Evolutionary conservation across 2,888 invertebrate species (phyloP).

Genomic region (Pharmacophagus antenor): DNA sequence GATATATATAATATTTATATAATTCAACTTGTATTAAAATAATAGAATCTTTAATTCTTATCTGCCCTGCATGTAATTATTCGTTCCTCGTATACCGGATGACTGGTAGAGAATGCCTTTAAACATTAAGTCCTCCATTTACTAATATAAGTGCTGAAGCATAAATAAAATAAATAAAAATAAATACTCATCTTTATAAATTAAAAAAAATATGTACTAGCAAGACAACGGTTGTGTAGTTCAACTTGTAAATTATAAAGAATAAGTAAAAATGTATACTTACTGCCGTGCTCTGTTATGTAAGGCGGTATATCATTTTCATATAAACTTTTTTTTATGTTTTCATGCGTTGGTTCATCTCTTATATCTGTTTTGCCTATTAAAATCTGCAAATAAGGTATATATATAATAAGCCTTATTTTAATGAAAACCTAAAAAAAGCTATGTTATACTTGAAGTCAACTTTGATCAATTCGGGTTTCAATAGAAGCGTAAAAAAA

Average conservation of each 20-base stretch:
- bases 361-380: constrained; percentile 80
- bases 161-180: too few species aligned
- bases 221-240: neutral
- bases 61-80: too few species aligned
- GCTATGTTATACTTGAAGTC: neutral
- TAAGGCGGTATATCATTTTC: constrained; percentile 77
- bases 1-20: too few species aligned
- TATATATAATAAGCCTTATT: neutral
- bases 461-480: neutral
- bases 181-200: too few species aligned
- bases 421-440: neutral
- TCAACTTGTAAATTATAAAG: neutral
- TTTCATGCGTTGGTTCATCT: constrained; percentile 70
- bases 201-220: too few species aligned
- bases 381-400: constrained; percentile 71
- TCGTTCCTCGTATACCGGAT: too few species aligned
- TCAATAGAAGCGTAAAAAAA: neutral
- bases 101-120: too few species aligned
- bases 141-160: too few species aligned
- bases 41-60: too few species aligned
- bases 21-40: too few species aligned
- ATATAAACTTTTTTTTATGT: constrained; percentile 79
- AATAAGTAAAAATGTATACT: constrained; percentile 32
- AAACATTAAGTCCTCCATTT: too few species aligned
- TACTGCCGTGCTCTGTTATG: constrained; percentile 57